phyloP scores from a whole-genome alignment of 2,113 vertebrate genomes.

The Hemicordylus capensis region DNA sequence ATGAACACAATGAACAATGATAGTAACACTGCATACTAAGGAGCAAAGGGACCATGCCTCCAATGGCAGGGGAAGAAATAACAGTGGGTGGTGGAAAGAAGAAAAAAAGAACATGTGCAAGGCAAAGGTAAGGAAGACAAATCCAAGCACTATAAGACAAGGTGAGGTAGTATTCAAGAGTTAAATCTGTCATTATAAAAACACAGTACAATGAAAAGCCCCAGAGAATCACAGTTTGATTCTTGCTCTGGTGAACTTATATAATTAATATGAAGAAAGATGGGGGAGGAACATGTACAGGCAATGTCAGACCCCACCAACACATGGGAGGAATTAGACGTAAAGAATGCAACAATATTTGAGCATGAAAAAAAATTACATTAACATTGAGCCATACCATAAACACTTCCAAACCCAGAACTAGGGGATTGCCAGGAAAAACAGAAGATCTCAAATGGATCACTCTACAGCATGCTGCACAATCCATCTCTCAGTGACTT shows the following conservation, averaged over 20 bases:
- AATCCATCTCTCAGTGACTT: constrained; percentile 2
- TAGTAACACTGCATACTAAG: no score
- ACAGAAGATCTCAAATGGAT: constrained; percentile 39
- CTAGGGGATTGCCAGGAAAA: constrained; percentile 40
- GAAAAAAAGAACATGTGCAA: no score
- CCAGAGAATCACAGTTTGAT: background rate
- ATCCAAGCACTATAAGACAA: background rate
- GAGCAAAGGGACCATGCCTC: no score
- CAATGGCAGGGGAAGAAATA: no score
- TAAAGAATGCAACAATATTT: background rate
- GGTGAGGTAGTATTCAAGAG: background rate
- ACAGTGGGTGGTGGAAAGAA: no score
- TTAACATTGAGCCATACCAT: constrained; percentile 9
- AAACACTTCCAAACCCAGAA: constrained; percentile 28
- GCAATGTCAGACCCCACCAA: background rate
- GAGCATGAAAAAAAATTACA: background rate
- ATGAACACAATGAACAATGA: no score
- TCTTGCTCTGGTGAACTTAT: background rate
- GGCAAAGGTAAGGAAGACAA: background rate
- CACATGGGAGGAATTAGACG: background rate
- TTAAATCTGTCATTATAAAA: background rate
- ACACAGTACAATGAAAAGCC: background rate
- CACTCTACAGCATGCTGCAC: constrained; percentile 8
- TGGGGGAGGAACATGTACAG: background rate
- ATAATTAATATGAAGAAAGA: background rate